Base-by-base conservation (phyloP, 2,113 vertebrate genomes). In the Apodemus sylvaticus region DNA sequence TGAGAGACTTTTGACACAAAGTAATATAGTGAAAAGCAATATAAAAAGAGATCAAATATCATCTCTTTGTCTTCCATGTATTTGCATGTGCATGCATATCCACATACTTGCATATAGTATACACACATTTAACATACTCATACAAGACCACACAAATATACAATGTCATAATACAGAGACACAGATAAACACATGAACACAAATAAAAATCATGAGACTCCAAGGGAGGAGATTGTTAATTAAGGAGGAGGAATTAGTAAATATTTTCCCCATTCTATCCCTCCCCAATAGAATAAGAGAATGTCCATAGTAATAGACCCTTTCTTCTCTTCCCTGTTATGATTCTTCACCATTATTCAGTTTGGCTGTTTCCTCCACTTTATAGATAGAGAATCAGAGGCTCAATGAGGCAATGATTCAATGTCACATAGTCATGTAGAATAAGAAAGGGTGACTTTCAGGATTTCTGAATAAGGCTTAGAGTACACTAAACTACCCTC, bases 251-350 rank as follows among this genome's bases (percentile, higher is more conserved):
- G 24, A 51, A 3, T 89, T 45, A 79, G 31, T 51, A 64, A 76
- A 62, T 29, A 5, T 26, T 31, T 51, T 6, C 60, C 16, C n/a
- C 31, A 86, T 66, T 31, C 62, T 10, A 10, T 5, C 26, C 4
- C 16, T 24, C 66, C 22, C 20, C 10, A 26, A 1, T 34, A 58
- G 36, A 85, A 22, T 70, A 81, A 81, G 16, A 95, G 45, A 29
- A 71, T 34, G 1, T 0, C 3, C 20, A 22, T 1, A 48, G 22
- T 24, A 17, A 3, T 39, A 60, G 83, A 71, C 7, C 12, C 11
- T 53, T 20, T 14, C 1, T 4, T 36, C 39, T 87, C 13, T 74
- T 73, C 42, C 20, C n/a, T 26, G 39, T 86, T 24, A 89, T 39
- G 58, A 10, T 68, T 22, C 19, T 55, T 81, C 20, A 13, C 16